Conservation (phyloP, 2,797 vertebrate genomes). For the Propithecus deckenii region DNA sequence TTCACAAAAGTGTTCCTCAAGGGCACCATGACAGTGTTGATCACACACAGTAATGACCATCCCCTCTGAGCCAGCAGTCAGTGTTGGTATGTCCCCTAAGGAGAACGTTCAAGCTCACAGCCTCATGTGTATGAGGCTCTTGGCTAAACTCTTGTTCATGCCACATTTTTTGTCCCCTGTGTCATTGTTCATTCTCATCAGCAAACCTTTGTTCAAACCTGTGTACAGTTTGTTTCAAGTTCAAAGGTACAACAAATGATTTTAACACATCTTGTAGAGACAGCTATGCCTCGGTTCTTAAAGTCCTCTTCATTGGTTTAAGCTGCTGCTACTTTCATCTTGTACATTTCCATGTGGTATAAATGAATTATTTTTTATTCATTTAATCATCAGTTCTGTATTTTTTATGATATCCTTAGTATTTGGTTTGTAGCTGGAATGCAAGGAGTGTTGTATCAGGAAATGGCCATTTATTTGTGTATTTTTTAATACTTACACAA, state of each 20-base stretch:
- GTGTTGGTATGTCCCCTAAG: too few relatives aligned
- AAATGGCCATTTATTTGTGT: background rate
- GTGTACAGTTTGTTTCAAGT: background rate
- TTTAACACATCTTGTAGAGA: background rate
- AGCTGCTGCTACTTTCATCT: background rate
- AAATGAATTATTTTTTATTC: background rate
- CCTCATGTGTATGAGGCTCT: background rate
- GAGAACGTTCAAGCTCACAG: background rate
- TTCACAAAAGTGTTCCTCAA: too few relatives aligned
- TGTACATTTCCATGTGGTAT: background rate
- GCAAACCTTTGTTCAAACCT: background rate
- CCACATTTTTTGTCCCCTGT: background rate
- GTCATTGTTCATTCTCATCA: background rate
- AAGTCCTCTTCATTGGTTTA: background rate
- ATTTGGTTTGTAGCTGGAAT: background rate
- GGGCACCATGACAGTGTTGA: background rate
- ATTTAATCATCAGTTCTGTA: background rate
- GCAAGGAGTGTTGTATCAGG: background rate
- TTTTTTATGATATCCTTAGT: background rate
- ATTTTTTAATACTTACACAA: background rate
- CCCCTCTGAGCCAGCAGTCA: background rate
- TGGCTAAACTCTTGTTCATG: background rate
- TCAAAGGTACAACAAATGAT: background rate
- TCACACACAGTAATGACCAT: background rate
- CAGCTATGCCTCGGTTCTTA: background rate